Percentiles rank a stretch among this genome's conserved stretches.
These are phyloP conservation scores for Danionella cerebrum DNA, from an alignment of 2,113 vertebrate genomes.

Conservation along the genomic window DNA sequence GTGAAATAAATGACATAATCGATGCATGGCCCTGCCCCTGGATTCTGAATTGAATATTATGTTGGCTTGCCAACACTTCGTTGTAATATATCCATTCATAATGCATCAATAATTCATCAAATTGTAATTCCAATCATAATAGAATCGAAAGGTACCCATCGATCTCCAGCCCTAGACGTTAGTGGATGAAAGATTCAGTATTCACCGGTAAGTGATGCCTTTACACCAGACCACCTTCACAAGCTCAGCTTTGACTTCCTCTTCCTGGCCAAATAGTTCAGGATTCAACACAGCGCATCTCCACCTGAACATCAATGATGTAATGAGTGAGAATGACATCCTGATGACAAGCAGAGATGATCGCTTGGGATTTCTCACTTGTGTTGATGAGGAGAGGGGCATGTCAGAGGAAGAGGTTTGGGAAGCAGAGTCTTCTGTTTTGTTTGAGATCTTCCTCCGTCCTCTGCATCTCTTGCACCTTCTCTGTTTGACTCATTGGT, in stretches of 20 bases:
- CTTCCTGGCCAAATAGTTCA: conserved; percentile 42
- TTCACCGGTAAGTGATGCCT: conserved; percentile 75
- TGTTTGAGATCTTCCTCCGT: neutral
- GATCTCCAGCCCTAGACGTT: too few species aligned
- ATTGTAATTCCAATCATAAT: too few species aligned
- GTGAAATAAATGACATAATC: too few species aligned
- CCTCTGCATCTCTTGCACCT: neutral
- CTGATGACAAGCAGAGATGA: too few species aligned
- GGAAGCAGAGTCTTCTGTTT: conserved; percentile 53
- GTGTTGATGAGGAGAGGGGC: conserved; percentile 76
- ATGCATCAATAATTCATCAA: too few species aligned
- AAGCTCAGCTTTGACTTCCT: conserved; percentile 56
- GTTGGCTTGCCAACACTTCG: too few species aligned
- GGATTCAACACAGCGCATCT: conserved; percentile 55
- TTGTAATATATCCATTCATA: too few species aligned
- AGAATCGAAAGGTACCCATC: too few species aligned
- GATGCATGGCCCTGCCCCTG: too few species aligned
- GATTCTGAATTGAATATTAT: too few species aligned
- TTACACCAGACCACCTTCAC: conserved; percentile 75
- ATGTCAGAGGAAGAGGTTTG: conserved; percentile 67
- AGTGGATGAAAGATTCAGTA: neutral
- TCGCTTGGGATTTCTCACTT: conserved; percentile 63
- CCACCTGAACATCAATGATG: conserved; percentile 63
- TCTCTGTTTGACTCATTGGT: neutral
- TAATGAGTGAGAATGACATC: neutral